phyloP scores from a whole-genome alignment of 2,113 vertebrate species.

The Mustelus asterias region DNA sequence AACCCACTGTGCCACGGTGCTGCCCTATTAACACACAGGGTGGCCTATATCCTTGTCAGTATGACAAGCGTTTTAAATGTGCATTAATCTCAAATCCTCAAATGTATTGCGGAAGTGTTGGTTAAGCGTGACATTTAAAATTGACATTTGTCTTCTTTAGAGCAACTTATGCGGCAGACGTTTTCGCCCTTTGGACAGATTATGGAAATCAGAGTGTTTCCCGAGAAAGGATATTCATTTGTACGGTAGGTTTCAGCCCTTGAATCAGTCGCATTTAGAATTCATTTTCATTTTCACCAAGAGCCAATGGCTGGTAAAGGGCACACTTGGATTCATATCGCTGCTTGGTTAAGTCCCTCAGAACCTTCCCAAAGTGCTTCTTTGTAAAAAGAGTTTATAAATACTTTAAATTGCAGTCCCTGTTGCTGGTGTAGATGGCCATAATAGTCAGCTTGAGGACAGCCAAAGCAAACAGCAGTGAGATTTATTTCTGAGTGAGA shows the following conservation, averaged over 20 bases:
- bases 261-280: neutral
- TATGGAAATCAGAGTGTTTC: conserved; percentile 95
- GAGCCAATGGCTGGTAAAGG: neutral
- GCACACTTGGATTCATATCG: neutral
- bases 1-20: too few relatives aligned
- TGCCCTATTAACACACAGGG: neutral
- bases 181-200: conserved; percentile 95
- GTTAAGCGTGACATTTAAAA: neutral
- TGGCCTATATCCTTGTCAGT: neutral
- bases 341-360: neutral
- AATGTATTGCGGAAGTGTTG: neutral
- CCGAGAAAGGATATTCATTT: conserved; percentile 97
- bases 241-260: conserved; percentile 66
- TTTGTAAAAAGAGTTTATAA: neutral
- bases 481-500: neutral
- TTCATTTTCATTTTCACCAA: neutral
- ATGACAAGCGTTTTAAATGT: neutral
- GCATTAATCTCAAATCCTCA: neutral
- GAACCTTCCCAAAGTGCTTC: neutral
- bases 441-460: neutral
- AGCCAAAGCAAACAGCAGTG: neutral
- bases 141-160: conserved; percentile 50
- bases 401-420: neutral
- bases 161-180: conserved; percentile 97
- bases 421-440: neutral